A percentile compares a stretch with the other conserved stretches of the same genome.
Conservation (phyloP, 2,113 vertebrate genomes). For the Brienomyrus longianalis region DNA sequence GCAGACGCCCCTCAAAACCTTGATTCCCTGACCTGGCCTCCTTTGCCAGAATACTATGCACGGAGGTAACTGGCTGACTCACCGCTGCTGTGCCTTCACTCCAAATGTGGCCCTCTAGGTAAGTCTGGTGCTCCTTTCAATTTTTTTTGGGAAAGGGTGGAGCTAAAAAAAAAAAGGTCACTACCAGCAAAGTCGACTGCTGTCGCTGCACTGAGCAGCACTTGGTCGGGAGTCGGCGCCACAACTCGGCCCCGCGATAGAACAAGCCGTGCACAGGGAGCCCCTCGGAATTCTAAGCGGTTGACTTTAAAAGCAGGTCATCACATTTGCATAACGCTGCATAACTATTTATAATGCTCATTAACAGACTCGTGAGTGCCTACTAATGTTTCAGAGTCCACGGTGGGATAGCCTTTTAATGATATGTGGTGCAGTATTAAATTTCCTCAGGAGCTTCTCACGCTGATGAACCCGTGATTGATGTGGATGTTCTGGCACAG, state of each 20-base stretch:
- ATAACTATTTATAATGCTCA: conserved; percentile 28
- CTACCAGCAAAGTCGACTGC: neutral
- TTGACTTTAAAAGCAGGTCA: conserved; percentile 13
- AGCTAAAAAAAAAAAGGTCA: neutral
- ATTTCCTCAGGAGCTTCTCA: conserved; percentile 17
- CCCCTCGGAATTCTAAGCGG: neutral
- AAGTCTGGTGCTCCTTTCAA: neutral
- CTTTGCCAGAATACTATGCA: neutral
- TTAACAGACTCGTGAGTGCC: conserved; percentile 20
- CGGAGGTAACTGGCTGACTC: neutral
- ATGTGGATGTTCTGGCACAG: conserved; percentile 13
- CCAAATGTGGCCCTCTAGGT: neutral
- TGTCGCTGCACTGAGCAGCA: neutral
- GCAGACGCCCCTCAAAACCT: neutral
- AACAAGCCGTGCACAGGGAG: neutral
- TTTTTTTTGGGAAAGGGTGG: neutral
- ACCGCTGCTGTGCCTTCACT: neutral
- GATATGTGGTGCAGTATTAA: conserved; percentile 13
- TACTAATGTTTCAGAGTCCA: conserved; percentile 17
- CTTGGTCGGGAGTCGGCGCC: neutral
- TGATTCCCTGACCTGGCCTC: neutral
- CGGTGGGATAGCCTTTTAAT: conserved; percentile 20
- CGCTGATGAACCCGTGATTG: conserved; percentile 21
- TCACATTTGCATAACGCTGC: conserved; percentile 22
- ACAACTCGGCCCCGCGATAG: neutral